Evolutionary conservation across 2,888 invertebrate species (phyloP).

Genomic region (Selenia dentaria): DNA sequence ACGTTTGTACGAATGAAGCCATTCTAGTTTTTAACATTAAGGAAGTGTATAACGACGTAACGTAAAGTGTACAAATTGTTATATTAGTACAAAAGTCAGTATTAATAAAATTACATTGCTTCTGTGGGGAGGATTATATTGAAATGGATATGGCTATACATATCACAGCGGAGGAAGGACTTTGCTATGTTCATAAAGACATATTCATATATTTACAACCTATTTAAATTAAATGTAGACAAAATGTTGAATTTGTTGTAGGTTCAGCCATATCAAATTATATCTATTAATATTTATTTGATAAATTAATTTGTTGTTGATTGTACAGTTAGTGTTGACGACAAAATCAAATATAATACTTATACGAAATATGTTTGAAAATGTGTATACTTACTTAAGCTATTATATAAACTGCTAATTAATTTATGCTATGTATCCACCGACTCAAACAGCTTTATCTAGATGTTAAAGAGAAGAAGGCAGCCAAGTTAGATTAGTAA

Average conservation of each 20-base stretch:
- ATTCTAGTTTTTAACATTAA: constrained; percentile 2
- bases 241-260: constrained; percentile 7
- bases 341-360: too few relatives aligned
- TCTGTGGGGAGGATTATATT: constrained; percentile 11
- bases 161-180: constrained; percentile 12
- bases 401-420: too few relatives aligned
- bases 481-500: too few relatives aligned
- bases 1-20: constrained; percentile 2
- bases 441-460: too few relatives aligned
- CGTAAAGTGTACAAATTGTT: constrained; percentile 22
- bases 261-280: constrained; percentile 17
- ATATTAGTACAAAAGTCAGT: constrained; percentile 27
- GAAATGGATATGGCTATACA: constrained; percentile 18
- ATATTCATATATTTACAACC: constrained; percentile 13
- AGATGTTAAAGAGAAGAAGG: too few relatives aligned
- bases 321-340: too few relatives aligned
- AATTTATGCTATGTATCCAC: too few relatives aligned
- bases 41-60: constrained; percentile 14
- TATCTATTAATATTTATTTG: neutral
- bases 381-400: too few relatives aligned
- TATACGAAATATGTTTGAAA: too few relatives aligned
- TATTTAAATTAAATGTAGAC: constrained; percentile 7
- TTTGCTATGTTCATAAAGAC: constrained; percentile 6
- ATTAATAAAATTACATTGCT: constrained; percentile 13
- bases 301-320: too few relatives aligned